Percentiles rank a stretch among this genome's conserved stretches.
phyloP scores from a whole-genome alignment of 1,140 invertebrate species.

The Pararge aegeria region DNA sequence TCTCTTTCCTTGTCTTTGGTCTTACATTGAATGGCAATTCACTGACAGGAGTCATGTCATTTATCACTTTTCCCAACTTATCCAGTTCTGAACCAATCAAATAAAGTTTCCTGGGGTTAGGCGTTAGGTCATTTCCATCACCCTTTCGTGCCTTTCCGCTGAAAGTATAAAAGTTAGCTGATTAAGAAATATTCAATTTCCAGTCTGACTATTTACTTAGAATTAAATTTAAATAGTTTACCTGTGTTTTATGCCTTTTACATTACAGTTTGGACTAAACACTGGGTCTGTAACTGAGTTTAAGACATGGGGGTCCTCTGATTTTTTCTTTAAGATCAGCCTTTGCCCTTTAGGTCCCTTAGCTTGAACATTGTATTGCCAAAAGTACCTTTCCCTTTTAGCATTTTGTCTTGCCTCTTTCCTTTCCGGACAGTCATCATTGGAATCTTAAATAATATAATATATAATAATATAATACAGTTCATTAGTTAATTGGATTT shows the following conservation, averaged over 20 bases:
- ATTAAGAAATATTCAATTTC: no score
- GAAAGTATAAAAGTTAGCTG: constrained; percentile 28
- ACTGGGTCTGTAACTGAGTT: constrained; percentile 95
- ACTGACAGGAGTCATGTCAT: constrained; percentile 96
- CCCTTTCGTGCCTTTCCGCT: constrained; percentile 97
- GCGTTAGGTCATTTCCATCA: constrained; percentile 98
- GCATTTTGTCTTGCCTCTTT: constrained; percentile 64
- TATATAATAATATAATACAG: neutral
- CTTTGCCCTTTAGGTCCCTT: constrained; percentile 98
- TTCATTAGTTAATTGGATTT: neutral
- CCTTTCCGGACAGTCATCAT: constrained; percentile 83
- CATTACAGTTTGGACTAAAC: constrained; percentile 93
- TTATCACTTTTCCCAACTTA: constrained; percentile 94
- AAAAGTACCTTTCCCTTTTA: constrained; percentile 95
- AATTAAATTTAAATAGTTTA: constrained; percentile 40
- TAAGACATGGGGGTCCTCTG: constrained; percentile 95
- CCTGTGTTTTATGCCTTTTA: constrained; percentile 95
- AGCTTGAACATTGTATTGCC: constrained; percentile 99
- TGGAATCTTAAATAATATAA: constrained; percentile 81
- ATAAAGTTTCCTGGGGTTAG: constrained; percentile 95
- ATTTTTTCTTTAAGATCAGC: constrained; percentile 89
- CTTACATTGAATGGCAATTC: constrained; percentile 94
- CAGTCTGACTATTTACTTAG: no score
- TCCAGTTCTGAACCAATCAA: constrained; percentile 95
- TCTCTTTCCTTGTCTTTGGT: constrained; percentile 96